Evolutionary conservation across 1,140 invertebrate species (phyloP).

Genomic region (Venturia canescens): DNA sequence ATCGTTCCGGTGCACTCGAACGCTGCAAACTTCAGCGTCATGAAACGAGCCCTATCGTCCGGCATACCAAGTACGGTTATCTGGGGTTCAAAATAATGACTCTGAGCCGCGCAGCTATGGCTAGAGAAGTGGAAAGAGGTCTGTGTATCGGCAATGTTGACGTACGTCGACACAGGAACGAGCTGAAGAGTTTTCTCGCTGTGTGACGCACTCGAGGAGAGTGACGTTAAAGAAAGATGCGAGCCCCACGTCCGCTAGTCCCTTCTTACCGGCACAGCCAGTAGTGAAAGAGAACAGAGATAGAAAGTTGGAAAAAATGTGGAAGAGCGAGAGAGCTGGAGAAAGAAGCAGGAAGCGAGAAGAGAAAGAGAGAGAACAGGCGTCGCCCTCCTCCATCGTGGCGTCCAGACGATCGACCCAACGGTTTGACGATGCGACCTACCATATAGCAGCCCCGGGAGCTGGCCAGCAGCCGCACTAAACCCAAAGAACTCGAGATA

Average conservation of each 20-base stretch:
- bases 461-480: neutral
- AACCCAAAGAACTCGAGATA: neutral
- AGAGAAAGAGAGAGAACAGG: slow-evolving; percentile 19
- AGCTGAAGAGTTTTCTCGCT: neutral
- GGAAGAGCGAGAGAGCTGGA: neutral
- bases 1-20: no score
- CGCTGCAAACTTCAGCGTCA: no score
- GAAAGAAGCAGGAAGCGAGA: neutral
- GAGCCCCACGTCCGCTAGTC: neutral
- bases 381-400: slow-evolving; percentile 13
- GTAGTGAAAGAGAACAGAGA: neutral
- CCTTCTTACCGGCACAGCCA: neutral
- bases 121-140: no score
- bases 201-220: neutral
- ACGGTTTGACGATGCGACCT: slow-evolving; percentile 12
- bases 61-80: no score
- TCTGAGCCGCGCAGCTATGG: no score
- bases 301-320: neutral
- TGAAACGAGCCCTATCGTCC: no score
- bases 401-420: slow-evolving; percentile 31
- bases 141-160: neutral
- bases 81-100: no score
- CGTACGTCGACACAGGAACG: neutral
- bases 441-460: slow-evolving; percentile 2
- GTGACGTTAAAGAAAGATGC: neutral